Percentiles rank a stretch among this genome's conserved stretches.
Evolutionary conservation across 2,797 vertebrate genomes (phyloP).

Genomic region (Crotalus adamanteus): DNA sequence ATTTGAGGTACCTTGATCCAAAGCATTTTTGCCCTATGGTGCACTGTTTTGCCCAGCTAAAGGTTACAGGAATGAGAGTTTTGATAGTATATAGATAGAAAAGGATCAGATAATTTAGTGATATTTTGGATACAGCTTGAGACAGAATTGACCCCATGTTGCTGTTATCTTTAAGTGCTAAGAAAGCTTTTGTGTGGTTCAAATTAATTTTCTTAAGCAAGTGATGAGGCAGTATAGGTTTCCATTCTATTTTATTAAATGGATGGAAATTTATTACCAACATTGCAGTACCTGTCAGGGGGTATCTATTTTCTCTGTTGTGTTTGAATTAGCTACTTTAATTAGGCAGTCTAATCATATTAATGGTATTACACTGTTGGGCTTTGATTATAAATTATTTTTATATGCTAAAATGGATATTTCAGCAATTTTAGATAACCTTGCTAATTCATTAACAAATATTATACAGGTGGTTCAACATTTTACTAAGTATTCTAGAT

Average conservation of each 20-base stretch:
- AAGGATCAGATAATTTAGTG: neutral
- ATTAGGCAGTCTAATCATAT: neutral
- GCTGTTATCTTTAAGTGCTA: neutral
- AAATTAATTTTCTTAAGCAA: neutral
- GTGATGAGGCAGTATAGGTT: neutral
- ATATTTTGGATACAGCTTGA: neutral
- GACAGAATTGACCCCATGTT: neutral
- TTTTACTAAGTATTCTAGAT: neutral
- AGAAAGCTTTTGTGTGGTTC: neutral
- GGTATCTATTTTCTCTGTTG: neutral
- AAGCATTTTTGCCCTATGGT: neutral
- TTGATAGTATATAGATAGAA: neutral
- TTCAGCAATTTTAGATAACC: neutral
- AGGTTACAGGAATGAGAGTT: neutral
- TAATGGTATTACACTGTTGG: neutral
- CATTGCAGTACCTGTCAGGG: neutral
- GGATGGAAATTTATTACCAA: neutral
- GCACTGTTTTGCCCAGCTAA: neutral
- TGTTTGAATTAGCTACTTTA: neutral
- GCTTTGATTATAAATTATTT: neutral
- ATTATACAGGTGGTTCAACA: neutral
- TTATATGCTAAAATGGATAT: neutral
- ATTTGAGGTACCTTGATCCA: neutral
- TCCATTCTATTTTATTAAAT: neutral
- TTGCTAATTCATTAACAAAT: neutral